Base-by-base conservation (phyloP, 2,888 invertebrate species). In the Rhabditoides inermis region DNA sequence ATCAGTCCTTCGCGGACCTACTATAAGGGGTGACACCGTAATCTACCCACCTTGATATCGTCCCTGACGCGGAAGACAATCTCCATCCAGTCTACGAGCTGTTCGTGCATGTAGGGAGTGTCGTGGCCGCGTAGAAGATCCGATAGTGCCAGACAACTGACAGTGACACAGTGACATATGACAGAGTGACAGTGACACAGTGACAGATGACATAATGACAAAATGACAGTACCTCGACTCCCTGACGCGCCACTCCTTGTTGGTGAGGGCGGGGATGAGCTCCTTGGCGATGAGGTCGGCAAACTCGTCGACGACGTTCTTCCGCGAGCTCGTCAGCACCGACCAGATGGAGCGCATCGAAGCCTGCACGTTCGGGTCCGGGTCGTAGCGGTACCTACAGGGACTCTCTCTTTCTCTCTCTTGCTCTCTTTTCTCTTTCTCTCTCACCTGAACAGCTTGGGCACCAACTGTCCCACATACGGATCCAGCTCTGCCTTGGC, bases 341-440 rank as follows among this genome's bases (percentile, higher is more conserved):
- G 86, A 85, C 92, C 92, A 94, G 72, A 94, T 92, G 71, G 87
- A 86, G 46, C 86, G 84, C 90, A 94, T 92, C 18, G 90, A 88
- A 75, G 86, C 85, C 78, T 91, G 90, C 65, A 91, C 87, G 75
- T 86, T 86, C 30, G 88, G 87, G 56, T 88, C 88, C 12, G 92
- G 91, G 79, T 94, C 91, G 78, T 88, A 92, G 76, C 90, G 87
- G 79, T 87, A 87, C 44, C 66, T 58, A n/a, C n/a, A n/a, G n/a
- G n/a, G n/a, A n/a, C n/a, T n/a, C n/a, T n/a, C n/a, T n/a, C n/a
- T n/a, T n/a, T n/a, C n/a, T n/a, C n/a, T n/a, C n/a, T n/a, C n/a
- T n/a, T n/a, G n/a, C n/a, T n/a, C n/a, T n/a, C n/a, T n/a, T n/a
- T n/a, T n/a, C n/a, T n/a, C n/a, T n/a, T n/a, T n/a, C n/a, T n/a